Evolutionary conservation across 2,888 invertebrate species (phyloP).

Genomic region (Tortrix viridana): DNA sequence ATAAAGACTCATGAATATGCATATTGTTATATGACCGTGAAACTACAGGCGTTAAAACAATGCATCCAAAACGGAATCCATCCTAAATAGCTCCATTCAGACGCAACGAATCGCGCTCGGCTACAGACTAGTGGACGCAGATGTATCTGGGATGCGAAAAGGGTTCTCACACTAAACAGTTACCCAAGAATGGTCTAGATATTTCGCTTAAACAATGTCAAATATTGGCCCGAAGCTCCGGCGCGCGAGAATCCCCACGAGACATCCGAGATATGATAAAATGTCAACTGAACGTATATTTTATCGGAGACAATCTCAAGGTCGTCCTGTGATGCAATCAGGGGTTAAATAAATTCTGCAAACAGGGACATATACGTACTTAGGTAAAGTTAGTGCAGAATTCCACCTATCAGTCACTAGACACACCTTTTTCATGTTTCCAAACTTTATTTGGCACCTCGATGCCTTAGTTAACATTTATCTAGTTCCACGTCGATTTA

Average conservation of each 20-base stretch:
- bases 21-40: not conserved
- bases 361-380: too few relatives aligned
- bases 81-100: constrained; percentile 18
- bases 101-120: not conserved
- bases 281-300: too few relatives aligned
- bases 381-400: not conserved
- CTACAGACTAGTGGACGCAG: not conserved
- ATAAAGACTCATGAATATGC: not conserved
- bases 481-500: constrained; percentile 1
- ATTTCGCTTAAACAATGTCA: too few relatives aligned
- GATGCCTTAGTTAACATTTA: not conserved
- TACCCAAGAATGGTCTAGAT: too few relatives aligned
- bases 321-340: too few relatives aligned
- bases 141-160: not conserved
- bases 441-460: not conserved
- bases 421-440: not conserved
- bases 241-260: too few relatives aligned
- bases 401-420: not conserved
- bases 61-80: constrained; percentile 9
- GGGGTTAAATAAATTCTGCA: too few relatives aligned
- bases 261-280: too few relatives aligned
- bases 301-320: too few relatives aligned
- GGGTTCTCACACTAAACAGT: too few relatives aligned
- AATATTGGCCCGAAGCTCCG: too few relatives aligned
- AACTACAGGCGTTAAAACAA: constrained; percentile 11